Evolutionary conservation across 2,797 vertebrate genomes (phyloP).

Genomic region (Chiroxiphia lanceolata): DNA sequence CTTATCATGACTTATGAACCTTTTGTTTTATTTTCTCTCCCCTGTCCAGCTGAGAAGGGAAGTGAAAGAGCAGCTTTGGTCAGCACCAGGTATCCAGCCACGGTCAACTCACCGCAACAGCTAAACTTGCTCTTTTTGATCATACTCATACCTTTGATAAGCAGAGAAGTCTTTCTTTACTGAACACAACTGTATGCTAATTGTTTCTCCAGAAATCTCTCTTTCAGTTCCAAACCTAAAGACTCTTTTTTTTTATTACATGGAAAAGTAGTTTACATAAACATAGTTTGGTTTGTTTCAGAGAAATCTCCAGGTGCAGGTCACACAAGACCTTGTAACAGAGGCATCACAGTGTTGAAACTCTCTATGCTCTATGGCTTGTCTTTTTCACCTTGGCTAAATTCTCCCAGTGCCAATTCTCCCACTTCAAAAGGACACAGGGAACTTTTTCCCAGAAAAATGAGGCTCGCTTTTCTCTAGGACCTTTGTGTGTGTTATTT

Average conservation of each 20-base stretch:
- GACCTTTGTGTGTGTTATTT: background rate
- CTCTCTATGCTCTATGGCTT: background rate
- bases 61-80: background rate
- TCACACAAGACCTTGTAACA: background rate
- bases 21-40: background rate
- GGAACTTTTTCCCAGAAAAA: background rate
- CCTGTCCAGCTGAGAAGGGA: background rate
- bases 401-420: background rate
- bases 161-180: background rate
- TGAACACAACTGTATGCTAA: background rate
- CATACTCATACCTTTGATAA: background rate
- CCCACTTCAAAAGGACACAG: background rate
- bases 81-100: background rate
- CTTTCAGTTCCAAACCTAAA: background rate
- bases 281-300: background rate
- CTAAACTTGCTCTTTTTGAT: background rate
- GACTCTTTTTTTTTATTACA: background rate
- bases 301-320: background rate
- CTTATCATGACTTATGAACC: rapidly evolving
- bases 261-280: background rate
- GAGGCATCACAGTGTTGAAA: background rate
- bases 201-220: background rate
- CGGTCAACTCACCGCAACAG: background rate
- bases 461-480: background rate
- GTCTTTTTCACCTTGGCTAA: background rate